These are phyloP conservation scores for Coptotermes formosanus DNA, from an alignment of 1,140 invertebrate species.

Conservation along the genomic window DNA sequence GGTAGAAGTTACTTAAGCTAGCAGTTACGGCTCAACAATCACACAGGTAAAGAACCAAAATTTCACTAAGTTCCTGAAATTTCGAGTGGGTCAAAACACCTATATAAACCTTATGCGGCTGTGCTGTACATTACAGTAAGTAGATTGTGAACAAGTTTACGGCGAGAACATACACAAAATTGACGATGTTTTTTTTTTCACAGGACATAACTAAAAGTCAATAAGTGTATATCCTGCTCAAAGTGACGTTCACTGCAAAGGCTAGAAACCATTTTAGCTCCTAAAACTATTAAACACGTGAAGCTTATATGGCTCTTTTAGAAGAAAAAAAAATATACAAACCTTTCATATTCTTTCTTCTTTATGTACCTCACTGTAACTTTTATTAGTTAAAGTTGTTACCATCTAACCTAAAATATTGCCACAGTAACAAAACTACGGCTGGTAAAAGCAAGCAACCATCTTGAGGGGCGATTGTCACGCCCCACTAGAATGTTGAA, in stretches of 20 bases:
- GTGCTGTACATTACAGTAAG: too few relatives aligned
- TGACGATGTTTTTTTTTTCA: background rate
- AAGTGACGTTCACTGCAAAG: background rate
- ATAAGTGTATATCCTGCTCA: background rate
- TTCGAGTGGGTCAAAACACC: too few relatives aligned
- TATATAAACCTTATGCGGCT: too few relatives aligned
- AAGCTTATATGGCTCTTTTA: background rate
- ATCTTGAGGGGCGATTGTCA: background rate
- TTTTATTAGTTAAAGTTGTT: background rate
- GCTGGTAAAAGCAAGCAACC: background rate
- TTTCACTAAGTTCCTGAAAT: too few relatives aligned
- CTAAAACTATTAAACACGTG: constrained; percentile 3
- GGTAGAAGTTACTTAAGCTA: too few relatives aligned
- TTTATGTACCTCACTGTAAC: background rate
- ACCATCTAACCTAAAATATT: background rate
- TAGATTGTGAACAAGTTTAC: too few relatives aligned
- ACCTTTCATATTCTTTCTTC: background rate
- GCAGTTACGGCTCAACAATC: too few relatives aligned
- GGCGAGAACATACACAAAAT: background rate
- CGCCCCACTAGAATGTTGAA: background rate
- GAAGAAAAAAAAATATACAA: background rate
- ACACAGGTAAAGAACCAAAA: too few relatives aligned
- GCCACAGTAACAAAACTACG: background rate
- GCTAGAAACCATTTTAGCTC: background rate
- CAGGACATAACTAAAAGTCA: constrained; percentile 7